phyloP scores from a whole-genome alignment of 2,797 vertebrate species.

The Coilia nasus region DNA sequence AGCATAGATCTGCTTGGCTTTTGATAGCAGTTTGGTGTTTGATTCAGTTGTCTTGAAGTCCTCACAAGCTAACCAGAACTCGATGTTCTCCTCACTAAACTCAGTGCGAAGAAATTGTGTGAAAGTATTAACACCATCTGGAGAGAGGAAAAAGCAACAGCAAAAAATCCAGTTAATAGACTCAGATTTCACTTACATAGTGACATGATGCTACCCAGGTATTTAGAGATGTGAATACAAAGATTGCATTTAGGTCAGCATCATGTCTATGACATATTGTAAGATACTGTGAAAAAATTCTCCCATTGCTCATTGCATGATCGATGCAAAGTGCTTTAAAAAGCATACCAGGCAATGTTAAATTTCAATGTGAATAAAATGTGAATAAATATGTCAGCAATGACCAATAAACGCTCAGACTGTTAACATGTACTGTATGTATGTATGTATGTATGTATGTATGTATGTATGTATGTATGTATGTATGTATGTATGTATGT shows the following conservation, averaged over 20 bases:
- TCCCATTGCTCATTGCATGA: neutral
- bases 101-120: slow-evolving; percentile 89
- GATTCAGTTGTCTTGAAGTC: slow-evolving; percentile 88
- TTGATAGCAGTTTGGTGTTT: slow-evolving; percentile 77
- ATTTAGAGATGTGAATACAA: neutral
- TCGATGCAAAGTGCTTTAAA: neutral
- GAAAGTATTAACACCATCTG: slow-evolving; percentile 86
- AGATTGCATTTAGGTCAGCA: neutral
- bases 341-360: no score
- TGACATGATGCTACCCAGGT: neutral
- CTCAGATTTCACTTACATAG: neutral
- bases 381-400: no score
- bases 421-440: no score
- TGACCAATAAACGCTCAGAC: no score
- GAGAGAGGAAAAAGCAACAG: slow-evolving; percentile 36
- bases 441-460: no score
- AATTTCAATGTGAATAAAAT: no score
- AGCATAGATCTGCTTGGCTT: slow-evolving; percentile 88
- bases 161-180: slow-evolving; percentile 23
- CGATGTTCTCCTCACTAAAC: slow-evolving; percentile 97
- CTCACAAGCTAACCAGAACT: slow-evolving; percentile 95
- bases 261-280: neutral
- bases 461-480: no score
- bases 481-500: no score
- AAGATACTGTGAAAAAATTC: no score